Percentiles rank a stretch among this genome's conserved stretches.
Conservation (phyloP, 2,113 vertebrate genomes). For the Gorsachius goisagi region DNA sequence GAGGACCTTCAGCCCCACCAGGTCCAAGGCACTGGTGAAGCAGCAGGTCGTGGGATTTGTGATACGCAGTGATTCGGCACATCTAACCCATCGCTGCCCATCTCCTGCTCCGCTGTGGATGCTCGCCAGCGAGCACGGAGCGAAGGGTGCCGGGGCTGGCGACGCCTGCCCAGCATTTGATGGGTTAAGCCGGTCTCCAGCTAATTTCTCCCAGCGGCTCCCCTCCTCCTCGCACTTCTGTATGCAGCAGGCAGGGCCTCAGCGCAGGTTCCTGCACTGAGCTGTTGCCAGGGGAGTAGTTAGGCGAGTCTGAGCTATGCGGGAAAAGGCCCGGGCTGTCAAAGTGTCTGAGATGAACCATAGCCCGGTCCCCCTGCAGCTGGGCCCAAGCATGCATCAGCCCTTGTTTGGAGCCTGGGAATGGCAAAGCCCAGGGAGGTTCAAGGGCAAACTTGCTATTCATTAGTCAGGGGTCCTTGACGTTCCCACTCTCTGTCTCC, state of each 20-base stretch:
- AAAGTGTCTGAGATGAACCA: constrained; percentile 89
- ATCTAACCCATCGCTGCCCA: background rate
- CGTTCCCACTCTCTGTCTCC: constrained; percentile 74
- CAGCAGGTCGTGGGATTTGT: background rate
- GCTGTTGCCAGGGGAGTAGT: constrained; percentile 94
- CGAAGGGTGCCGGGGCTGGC: background rate
- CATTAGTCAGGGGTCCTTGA: constrained; percentile 87
- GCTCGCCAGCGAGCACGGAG: background rate
- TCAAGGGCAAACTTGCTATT: constrained; percentile 91
- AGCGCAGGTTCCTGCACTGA: constrained; percentile 70
- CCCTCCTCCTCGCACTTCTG: constrained; percentile 62
- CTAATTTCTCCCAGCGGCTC: constrained; percentile 52
- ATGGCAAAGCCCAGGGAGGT: constrained; percentile 83
- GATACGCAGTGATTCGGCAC: fast-evolving
- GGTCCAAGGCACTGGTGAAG: background rate
- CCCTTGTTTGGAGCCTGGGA: constrained; percentile 93
- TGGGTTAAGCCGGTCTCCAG: constrained; percentile 55
- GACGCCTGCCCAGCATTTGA: constrained; percentile 28
- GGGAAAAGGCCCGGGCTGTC: constrained; percentile 91
- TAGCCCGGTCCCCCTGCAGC: constrained; percentile 82
- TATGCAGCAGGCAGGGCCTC: constrained; percentile 70
- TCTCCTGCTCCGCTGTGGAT: background rate
- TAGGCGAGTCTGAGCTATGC: constrained; percentile 85
- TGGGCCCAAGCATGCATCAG: constrained; percentile 83
- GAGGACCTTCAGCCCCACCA: background rate